Base-by-base conservation (phyloP, 2,797 vertebrate species). In the Saxicola maurus region DNA sequence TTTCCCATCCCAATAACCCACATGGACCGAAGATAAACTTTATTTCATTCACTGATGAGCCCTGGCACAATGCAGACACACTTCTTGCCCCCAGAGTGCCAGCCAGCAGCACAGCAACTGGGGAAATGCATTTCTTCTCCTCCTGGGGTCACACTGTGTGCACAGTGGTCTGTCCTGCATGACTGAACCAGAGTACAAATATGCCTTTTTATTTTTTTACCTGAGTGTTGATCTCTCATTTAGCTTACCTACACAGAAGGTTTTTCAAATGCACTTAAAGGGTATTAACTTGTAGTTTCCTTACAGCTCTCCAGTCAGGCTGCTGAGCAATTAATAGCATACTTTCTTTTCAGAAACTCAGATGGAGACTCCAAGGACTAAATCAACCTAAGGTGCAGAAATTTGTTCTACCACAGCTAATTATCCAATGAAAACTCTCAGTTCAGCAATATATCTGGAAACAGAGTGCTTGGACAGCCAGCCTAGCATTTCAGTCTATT, bases 371-470 rank as follows among this genome's bases (percentile, higher is more conserved):
- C 60, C 40, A 92, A 93, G 74, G 78, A 49, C 74, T 91, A 91
- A 92, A 90, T 86, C 75, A 90, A 92, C 30, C 38, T 76, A 49
- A 93, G 78, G 84, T 80, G 75, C 23, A 77, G 81, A 95, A 93
- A 82, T 95, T 88, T 86, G 30, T 80, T 88, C 60, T 81, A 88
- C 83, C 60, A 48, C 71, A 91, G 74, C 46, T 93, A 94, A 84
- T 91, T 94, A 95, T 77, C 81, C 72, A 92, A 88, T 86, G 75
- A 93, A 93, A 92, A 85, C 24, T 77, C 78, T 86, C 61, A 77
- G 46, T 56, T 88, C 78, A 71, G 77, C 71, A 89, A 68, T 91
- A 72, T 82, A 77, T 82, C 49, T 87, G 75, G 74, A 94, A 92
- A 94, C 17, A 88, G 72, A 77, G 61, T 38, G 21, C 59, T 94